These are phyloP conservation scores for Staurois parvus DNA, from an alignment of 2,797 vertebrate species.

Conservation along the genomic window DNA sequence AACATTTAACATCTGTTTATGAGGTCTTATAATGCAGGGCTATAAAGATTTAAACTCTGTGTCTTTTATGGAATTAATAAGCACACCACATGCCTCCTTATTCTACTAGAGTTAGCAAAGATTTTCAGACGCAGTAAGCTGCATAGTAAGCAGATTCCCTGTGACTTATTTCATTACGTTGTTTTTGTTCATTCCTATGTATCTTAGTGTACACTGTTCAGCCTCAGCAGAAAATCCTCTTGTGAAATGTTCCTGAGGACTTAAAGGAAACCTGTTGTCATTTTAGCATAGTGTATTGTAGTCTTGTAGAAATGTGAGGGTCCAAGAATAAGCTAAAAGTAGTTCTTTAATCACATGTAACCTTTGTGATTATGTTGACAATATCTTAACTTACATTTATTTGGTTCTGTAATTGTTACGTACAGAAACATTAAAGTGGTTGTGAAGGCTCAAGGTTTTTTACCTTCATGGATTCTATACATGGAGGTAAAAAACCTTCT, in stretches of 20 bases:
- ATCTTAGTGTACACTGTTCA: slow-evolving; percentile 19
- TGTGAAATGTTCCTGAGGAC: slow-evolving; percentile 18
- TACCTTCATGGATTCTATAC: too few relatives aligned
- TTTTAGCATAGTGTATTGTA: not conserved
- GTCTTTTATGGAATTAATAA: not conserved
- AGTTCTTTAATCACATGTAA: too few relatives aligned
- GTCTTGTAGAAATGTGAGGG: too few relatives aligned
- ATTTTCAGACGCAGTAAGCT: not conserved
- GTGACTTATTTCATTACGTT: slow-evolving; percentile 24
- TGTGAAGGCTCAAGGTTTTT: too few relatives aligned
- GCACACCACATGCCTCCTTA: not conserved
- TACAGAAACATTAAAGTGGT: too few relatives aligned
- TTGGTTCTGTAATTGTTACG: too few relatives aligned
- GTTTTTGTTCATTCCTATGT: slow-evolving; percentile 21
- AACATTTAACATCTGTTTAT: not conserved
- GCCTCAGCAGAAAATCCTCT: not conserved
- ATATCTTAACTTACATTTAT: too few relatives aligned
- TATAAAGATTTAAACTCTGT: not conserved
- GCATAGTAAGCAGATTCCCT: slow-evolving; percentile 12
- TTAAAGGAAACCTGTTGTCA: slow-evolving; percentile 18
- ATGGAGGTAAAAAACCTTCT: too few relatives aligned
- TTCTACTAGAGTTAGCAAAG: not conserved
- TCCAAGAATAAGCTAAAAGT: too few relatives aligned
- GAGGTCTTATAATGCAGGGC: not conserved
- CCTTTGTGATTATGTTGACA: too few relatives aligned